Evolutionary conservation across 2,888 invertebrate species (phyloP), one percentile per base, ranked within the genome.

Genomic region (Charanyca ferruginea): DNA sequence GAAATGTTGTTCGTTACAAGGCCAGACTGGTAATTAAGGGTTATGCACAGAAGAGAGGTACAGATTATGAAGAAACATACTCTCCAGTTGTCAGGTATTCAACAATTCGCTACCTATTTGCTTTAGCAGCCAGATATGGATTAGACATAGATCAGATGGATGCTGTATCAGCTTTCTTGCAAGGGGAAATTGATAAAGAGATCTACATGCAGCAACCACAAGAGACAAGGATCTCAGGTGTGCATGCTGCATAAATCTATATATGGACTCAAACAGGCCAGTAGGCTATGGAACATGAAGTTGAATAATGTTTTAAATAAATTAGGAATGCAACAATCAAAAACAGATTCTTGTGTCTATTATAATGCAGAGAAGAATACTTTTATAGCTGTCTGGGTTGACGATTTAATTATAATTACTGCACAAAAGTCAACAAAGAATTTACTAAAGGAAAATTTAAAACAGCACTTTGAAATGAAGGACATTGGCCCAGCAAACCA

Each of bases 161-260:
- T 66, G 60, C 49, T 3, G 54, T 79, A 38, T 62, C 32, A 47
- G 80, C 81, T 0, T 83, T 84, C 47, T 66, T 84, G 5, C 79
- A 80, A 32, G 81, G 80, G 13, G 70, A 83, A 4, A 78, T 84
- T 22, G 79, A 82, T 13, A 66, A 11, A 8, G 80, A 80, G 1
- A 79, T 83, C 0, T 81, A 79, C 22, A 83, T 81, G 78, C 13
- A 8, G 47, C 80, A 84, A 32, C 79, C 80, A 47, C 71, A 72
- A 49, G 52, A 57, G 52, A 20, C 35, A 62, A 13, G n/a, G 22
- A 59, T 35, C 38, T 32, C 77, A 75, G 72, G 83, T 73, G 42
- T 83, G 77, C 1, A 5, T 0, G 28, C 22, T 82, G 35, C 55
- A 71, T 42, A 80, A 81, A 69, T 78, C 78, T 35, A 52, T 77